These are phyloP conservation scores for Jaculus jaculus DNA, from an alignment of 2,113 vertebrate species.

Conservation along the genomic window DNA sequence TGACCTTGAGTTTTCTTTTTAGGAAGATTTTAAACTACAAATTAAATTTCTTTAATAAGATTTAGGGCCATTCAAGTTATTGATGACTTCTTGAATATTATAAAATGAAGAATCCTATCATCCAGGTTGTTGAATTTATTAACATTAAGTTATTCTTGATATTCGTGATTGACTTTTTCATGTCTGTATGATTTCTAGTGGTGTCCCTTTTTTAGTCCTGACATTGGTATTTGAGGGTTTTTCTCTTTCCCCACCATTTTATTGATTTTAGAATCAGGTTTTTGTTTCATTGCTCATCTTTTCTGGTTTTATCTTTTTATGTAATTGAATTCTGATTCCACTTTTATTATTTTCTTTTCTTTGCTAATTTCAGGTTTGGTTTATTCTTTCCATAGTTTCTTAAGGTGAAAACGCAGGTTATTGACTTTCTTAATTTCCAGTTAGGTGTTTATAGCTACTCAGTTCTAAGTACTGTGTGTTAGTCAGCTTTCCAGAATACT, in stretches of 20 bases:
- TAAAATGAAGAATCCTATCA: neutral
- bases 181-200: neutral
- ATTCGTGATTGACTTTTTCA: neutral
- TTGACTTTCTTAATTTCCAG: neutral
- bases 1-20: neutral
- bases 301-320: neutral
- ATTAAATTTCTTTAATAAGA: neutral
- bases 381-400: neutral
- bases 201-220: neutral
- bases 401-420: neutral
- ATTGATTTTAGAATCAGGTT: neutral
- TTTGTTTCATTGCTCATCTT: neutral
- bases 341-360: neutral
- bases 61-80: neutral
- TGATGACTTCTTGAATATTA: neutral
- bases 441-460: neutral
- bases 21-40: neutral
- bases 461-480: neutral
- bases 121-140: neutral
- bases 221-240: neutral
- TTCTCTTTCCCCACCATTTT: neutral
- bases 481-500: neutral
- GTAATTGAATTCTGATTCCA: neutral
- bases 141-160: neutral
- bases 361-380: constrained; percentile 18